phyloP scores from a whole-genome alignment of 2,888 invertebrate genomes.

The Drosophila anceps region DNA sequence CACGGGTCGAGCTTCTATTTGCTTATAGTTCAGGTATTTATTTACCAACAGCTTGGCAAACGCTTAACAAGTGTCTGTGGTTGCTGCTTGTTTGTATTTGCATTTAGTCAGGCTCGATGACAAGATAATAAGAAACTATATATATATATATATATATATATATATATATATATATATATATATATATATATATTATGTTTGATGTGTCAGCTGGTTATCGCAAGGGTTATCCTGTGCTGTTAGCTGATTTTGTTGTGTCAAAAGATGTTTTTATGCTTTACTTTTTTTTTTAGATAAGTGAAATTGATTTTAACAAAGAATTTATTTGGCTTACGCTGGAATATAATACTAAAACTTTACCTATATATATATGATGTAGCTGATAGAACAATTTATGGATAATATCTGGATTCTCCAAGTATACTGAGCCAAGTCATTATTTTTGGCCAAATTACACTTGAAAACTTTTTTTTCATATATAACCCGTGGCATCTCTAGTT shows the following conservation, averaged over 20 bases:
- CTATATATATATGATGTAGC: too few relatives aligned
- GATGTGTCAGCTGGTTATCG: slow-evolving; percentile 27
- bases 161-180: neutral
- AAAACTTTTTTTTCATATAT: too few relatives aligned
- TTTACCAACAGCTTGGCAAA: slow-evolving; percentile 60
- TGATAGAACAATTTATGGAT: too few relatives aligned
- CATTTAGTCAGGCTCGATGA: slow-evolving; percentile 24
- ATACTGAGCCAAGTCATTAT: too few relatives aligned
- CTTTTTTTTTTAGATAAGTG: neutral
- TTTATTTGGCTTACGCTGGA: too few relatives aligned
- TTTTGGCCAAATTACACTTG: too few relatives aligned
- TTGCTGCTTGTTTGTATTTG: slow-evolving; percentile 40
- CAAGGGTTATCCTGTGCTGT: slow-evolving; percentile 10
- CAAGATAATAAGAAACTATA: slow-evolving; percentile 23
- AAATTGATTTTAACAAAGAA: neutral
- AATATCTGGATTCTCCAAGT: too few relatives aligned
- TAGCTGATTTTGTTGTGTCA: neutral
- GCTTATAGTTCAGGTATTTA: slow-evolving; percentile 51
- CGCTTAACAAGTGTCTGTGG: slow-evolving; percentile 67
- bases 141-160: neutral
- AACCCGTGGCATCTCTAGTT: too few relatives aligned
- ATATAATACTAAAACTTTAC: too few relatives aligned
- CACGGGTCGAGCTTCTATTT: slow-evolving; percentile 54
- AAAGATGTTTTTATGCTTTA: neutral
- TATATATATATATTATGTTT: neutral